A percentile compares a stretch with the other conserved stretches of the same genome.
These are phyloP conservation scores for Carpatolechia fugitivella DNA, from an alignment of 2,888 invertebrate genomes.

Conservation along the genomic window DNA sequence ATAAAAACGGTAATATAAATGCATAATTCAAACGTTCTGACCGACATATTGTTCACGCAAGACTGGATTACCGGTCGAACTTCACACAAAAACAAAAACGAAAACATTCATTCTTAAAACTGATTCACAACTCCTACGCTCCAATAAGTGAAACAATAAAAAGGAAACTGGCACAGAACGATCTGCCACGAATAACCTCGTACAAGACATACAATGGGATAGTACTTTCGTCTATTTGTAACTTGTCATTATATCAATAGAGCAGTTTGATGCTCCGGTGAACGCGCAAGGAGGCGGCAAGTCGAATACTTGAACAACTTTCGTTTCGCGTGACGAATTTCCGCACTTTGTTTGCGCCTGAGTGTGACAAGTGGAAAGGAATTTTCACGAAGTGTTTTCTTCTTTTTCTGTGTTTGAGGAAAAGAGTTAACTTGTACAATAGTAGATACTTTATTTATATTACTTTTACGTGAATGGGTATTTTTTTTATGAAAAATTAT, in stretches of 20 bases:
- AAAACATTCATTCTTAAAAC: background rate
- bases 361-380: background rate
- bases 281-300: constrained; percentile 43
- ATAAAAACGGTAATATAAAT: too few species aligned
- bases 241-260: constrained; percentile 62
- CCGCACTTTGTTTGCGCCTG: constrained; percentile 10
- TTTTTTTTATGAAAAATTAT: too few species aligned
- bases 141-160: constrained; percentile 21
- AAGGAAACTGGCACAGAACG: constrained; percentile 14
- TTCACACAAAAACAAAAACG: background rate
- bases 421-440: too few species aligned
- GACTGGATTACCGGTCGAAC: background rate
- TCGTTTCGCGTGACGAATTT: constrained; percentile 17
- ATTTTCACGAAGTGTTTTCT: background rate
- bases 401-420: background rate
- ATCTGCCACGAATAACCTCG: constrained; percentile 8
- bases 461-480: too few species aligned
- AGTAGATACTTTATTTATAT: too few species aligned
- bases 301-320: constrained; percentile 23
- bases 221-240: constrained; percentile 66
- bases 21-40: background rate
- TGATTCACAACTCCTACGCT: constrained; percentile 20
- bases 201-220: constrained; percentile 13
- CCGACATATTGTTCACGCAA: background rate
- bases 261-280: constrained; percentile 62